A percentile compares a stretch with the other conserved stretches of the same genome.
These are phyloP conservation scores for Champsocephalus gunnari DNA, from an alignment of 2,797 vertebrate species.

Conservation along the genomic window DNA sequence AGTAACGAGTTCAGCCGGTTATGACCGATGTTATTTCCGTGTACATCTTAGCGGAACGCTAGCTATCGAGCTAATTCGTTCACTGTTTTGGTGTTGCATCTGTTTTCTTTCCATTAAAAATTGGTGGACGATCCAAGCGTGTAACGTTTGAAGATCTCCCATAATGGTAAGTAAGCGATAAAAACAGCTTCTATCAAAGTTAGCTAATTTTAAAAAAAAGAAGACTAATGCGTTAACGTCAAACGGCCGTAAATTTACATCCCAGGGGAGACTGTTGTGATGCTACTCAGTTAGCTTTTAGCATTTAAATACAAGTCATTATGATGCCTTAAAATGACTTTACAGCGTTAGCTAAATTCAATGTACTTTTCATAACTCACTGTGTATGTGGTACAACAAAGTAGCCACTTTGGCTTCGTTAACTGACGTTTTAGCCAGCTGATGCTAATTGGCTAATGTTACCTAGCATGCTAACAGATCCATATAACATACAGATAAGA, in stretches of 20 bases:
- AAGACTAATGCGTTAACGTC: background rate
- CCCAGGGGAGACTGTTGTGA: slow-evolving; percentile 7
- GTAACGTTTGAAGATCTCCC: background rate
- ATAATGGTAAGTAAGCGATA: slow-evolving; percentile 51
- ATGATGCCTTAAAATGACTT: too few relatives aligned
- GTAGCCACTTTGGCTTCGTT: background rate
- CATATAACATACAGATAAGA: background rate
- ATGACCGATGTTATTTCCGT: slow-evolving; percentile 12
- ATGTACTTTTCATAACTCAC: too few relatives aligned
- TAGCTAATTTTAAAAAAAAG: background rate
- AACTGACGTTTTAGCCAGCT: background rate
- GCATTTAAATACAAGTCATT: background rate
- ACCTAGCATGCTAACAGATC: background rate
- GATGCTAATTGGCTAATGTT: slow-evolving; percentile 13
- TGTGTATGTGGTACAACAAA: background rate
- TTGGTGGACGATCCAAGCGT: background rate
- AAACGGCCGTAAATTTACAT: background rate
- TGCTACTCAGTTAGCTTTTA: background rate
- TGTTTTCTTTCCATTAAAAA: background rate
- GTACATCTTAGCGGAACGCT: slow-evolving; percentile 3
- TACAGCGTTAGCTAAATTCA: background rate
- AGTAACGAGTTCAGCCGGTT: slow-evolving; percentile 31
- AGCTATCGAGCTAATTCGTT: background rate
- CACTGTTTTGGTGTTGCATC: background rate
- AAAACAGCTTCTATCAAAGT: background rate